Evolutionary conservation across 2,888 invertebrate genomes (phyloP), one percentile per base, ranked within the genome.

Genomic region (Metallyticus violacea): DNA sequence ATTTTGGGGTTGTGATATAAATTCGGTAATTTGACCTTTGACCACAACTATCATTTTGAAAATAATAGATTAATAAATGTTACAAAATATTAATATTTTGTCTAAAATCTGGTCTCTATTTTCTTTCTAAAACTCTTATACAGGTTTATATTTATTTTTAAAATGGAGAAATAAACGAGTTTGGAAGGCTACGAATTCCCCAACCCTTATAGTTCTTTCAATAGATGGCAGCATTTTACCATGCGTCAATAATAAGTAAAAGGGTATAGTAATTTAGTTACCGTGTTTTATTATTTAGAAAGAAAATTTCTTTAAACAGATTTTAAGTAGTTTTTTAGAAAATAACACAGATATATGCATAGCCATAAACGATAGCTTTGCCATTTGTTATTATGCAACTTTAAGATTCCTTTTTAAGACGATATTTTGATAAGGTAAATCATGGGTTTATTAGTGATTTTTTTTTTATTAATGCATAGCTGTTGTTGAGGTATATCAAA

Each of bases 221-320:
- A 27, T 77, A 88, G 88, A 81, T 86, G 78, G 87, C 87, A 87
- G 88, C 87, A 88, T 86, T 76, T 62, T 82, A 86, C 86, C 30
- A 86, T 86, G 86, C 88, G 87, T 88, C 88, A 88, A 88, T 88
- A 88, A 88, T 86, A 88, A 88, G 85, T 76, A 81, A 87, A 82
- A 80, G 62, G 62, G 40, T 83, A 82, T 79, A 79, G 76, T 83
- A 26, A 83, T 62, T 83, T 83, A 29, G 76, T 76, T 83, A 83
- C 77, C 77, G 40, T 62, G 83, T 83, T 83, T 83, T 83, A 83
- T 77, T 76, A 28, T 83, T 83, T 77, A 62, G 40, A 62, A 62
- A 62, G 40, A 62, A 62, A 62, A 62, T 62, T 15, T 62, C 40
- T 22, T 5, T 62, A 62, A 9, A 22, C 15, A 62, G 40, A 62